A percentile compares a stretch with the other conserved stretches of the same genome.
phyloP scores from a whole-genome alignment of 2,113 vertebrate genomes.

The Ahaetulla prasina region DNA sequence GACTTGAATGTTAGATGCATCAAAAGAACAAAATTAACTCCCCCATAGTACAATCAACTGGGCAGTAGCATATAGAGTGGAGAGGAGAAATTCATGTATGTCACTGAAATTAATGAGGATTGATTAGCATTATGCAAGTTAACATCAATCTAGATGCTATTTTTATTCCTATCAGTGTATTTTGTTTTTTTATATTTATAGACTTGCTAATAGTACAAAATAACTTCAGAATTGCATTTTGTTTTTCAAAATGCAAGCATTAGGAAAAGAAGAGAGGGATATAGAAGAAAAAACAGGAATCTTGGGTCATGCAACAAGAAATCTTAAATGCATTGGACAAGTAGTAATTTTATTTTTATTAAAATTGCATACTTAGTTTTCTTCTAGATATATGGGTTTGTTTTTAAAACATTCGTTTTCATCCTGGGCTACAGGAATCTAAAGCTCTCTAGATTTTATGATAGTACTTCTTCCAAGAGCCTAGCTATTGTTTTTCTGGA shows the following conservation, averaged over 20 bases:
- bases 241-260: neutral
- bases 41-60: constrained; percentile 48
- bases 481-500: neutral
- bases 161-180: constrained; percentile 43
- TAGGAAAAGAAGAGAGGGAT: neutral
- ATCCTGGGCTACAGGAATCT: neutral
- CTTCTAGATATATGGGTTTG: neutral
- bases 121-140: constrained; percentile 59
- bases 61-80: constrained; percentile 43
- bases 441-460: neutral
- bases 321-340: neutral
- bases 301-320: neutral
- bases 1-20: constrained; percentile 16
- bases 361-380: neutral
- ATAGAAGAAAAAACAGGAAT: no score
- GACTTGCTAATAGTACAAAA: constrained; percentile 36
- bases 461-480: neutral
- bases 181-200: constrained; percentile 44
- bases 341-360: neutral
- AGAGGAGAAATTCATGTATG: constrained; percentile 37
- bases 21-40: constrained; percentile 34
- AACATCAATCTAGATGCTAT: constrained; percentile 50
- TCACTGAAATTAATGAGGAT: constrained; percentile 40
- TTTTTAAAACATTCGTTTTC: neutral
- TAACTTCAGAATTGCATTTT: constrained; percentile 19